Conservation (phyloP, 2,113 vertebrate genomes). For the Thamnaconus septentrionalis region DNA sequence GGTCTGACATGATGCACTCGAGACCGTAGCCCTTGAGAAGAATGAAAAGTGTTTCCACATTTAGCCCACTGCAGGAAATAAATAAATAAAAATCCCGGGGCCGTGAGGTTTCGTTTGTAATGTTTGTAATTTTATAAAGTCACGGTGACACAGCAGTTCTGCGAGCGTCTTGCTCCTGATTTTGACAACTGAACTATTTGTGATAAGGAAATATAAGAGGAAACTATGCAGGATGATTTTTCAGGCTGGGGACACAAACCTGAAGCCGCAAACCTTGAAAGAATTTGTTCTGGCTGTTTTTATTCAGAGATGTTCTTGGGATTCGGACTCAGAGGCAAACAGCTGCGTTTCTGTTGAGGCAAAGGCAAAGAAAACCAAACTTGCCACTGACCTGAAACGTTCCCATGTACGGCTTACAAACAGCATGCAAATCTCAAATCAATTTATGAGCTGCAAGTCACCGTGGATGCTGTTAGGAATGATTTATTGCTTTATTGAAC, state of each 20-base stretch:
- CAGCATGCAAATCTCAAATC: too few relatives aligned
- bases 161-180: constrained; percentile 30
- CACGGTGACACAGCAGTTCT: constrained; percentile 15
- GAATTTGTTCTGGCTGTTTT: too few relatives aligned
- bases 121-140: constrained; percentile 22
- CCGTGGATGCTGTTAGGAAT: too few relatives aligned
- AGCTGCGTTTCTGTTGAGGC: too few relatives aligned
- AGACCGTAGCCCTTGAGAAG: not conserved
- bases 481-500: too few relatives aligned
- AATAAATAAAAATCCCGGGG: not conserved
- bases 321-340: not conserved
- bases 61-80: not conserved
- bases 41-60: constrained; percentile 2
- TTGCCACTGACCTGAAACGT: too few relatives aligned
- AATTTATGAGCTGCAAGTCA: too few relatives aligned
- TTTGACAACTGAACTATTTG: not conserved
- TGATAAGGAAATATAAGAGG: not conserved
- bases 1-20: constrained; percentile 1
- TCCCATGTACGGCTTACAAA: too few relatives aligned
- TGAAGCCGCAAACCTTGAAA: too few relatives aligned
- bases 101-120: not conserved
- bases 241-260: too few relatives aligned
- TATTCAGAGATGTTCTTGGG: not conserved
- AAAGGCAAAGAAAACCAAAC: too few relatives aligned
- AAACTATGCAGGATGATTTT: not conserved